Evolutionary conservation across 2,797 vertebrate species (phyloP).

Genomic region (Enteromius fasciolatus): DNA sequence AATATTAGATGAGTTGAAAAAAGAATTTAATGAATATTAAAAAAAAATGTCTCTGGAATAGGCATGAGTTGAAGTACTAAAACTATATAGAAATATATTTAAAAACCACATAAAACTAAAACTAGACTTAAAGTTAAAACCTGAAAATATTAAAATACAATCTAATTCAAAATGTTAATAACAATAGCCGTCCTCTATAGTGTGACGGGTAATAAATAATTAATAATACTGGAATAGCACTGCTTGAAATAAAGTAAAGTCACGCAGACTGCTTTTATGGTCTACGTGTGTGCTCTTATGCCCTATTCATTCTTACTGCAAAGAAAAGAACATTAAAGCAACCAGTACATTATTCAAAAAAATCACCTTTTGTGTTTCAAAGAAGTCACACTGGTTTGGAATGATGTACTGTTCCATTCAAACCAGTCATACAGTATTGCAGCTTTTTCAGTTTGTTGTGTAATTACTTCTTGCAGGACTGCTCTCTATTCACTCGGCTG

Average conservation of each 20-base stretch:
- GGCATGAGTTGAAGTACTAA: not conserved
- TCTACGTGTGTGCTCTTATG: not conserved
- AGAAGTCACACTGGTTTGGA: not conserved
- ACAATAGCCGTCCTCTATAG: not conserved
- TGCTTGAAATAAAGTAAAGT: not conserved
- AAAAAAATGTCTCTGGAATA: no score
- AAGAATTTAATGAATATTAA: not conserved
- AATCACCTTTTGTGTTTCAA: not conserved
- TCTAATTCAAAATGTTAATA: not conserved
- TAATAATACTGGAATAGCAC: not conserved
- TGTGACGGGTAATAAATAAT: not conserved
- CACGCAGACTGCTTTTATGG: not conserved
- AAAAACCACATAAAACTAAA: not conserved
- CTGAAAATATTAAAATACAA: not conserved
- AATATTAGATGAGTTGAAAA: not conserved
- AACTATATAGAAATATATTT: not conserved
- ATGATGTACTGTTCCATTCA: not conserved
- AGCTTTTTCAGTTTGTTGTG: not conserved
- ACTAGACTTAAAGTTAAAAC: not conserved
- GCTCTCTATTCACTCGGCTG: not conserved
- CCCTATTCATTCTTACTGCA: not conserved
- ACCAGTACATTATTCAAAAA: not conserved
- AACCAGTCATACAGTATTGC: conserved; percentile 1
- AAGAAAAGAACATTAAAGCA: not conserved
- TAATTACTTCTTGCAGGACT: not conserved